Base-by-base conservation (phyloP, 2,888 invertebrate species). In the Mythimna loreyi region DNA sequence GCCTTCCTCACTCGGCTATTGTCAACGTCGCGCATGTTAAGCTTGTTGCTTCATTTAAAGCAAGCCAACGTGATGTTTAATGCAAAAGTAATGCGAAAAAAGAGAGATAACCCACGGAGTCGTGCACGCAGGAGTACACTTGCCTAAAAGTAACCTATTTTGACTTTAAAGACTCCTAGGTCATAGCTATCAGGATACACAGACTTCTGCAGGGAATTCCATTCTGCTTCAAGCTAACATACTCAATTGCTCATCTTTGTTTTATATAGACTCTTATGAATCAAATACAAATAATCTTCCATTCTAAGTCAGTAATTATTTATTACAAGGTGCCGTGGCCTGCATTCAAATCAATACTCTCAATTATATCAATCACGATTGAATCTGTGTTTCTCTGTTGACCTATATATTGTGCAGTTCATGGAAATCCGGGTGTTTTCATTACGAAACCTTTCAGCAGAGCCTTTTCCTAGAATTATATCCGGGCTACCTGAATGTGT, bases 391-490 rank as follows among this genome's bases (percentile, higher is more conserved):
- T 40, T 47, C 30, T 59, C 25, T 13, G 9, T 16, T 67, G 78
- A 72, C 58, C 61, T 64, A 67, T 61, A 67, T 61, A 64, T 76
- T 60, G 57, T 47, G 13, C 0, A 49, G 16, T 58, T 53, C 50
- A 21, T 60, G 19, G 45, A 58, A 64, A 61, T 62, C 23, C 30
- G 50, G 52, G 33, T 40, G 9, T 33, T n/a, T 19, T 53, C 57
- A 47, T 4, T 40, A 36, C 28, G 13, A 13, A 58, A 30, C 30
- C 13, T 61, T 50, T 47, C 52, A 53, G 1, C 33, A 28, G 11
- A 61, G 53, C 57, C 60, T 77, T 72, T 72, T 72, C 60, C 63
- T 28, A 25, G 76, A 72, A 67, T n/a, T 40, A 5, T 33, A 45
- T 23, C 28, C 9, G 19, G 64, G 61, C 5, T 33, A 21, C 23